Conservation (phyloP, 2,888 invertebrate genomes). For the Drosophila sordidapex region DNA sequence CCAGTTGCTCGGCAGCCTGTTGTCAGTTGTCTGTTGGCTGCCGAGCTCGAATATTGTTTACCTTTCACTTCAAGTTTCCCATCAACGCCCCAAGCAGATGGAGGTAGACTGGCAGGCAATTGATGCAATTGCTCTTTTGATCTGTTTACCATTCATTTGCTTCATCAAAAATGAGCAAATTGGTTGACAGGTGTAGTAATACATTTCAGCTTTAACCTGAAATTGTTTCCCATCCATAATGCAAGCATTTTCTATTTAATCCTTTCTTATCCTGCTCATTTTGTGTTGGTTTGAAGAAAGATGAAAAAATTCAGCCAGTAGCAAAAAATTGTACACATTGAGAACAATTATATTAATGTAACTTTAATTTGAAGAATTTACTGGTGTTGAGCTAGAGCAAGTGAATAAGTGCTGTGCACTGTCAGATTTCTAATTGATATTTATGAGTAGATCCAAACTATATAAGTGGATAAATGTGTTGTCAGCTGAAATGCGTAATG, state of each 20-base stretch:
- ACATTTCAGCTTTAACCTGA: background rate
- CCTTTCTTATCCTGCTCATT: background rate
- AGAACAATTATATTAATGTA: background rate
- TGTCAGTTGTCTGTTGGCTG: slow-evolving; percentile 25
- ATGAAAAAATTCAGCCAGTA: background rate
- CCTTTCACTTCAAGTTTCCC: slow-evolving; percentile 29
- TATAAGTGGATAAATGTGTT: slow-evolving; percentile 19
- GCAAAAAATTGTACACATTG: background rate
- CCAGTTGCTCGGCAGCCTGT: slow-evolving; percentile 1
- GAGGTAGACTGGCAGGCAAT: slow-evolving; percentile 37
- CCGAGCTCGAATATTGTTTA: slow-evolving; percentile 40
- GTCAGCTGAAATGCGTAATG: slow-evolving; percentile 9
- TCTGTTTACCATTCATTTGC: slow-evolving; percentile 47
- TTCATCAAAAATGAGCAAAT: slow-evolving; percentile 11
- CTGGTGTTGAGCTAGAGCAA: background rate
- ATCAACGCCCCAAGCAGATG: slow-evolving; percentile 28
- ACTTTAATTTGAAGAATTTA: background rate
- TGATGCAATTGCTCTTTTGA: slow-evolving; percentile 63
- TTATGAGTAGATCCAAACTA: slow-evolving; percentile 1
- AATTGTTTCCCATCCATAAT: background rate
- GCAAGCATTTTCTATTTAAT: background rate
- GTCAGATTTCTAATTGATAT: slow-evolving; percentile 8
- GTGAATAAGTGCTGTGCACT: background rate
- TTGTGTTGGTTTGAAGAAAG: background rate
- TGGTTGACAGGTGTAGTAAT: background rate